Base-by-base conservation (phyloP, 2,113 vertebrate genomes). In the Sander lucioperca region DNA sequence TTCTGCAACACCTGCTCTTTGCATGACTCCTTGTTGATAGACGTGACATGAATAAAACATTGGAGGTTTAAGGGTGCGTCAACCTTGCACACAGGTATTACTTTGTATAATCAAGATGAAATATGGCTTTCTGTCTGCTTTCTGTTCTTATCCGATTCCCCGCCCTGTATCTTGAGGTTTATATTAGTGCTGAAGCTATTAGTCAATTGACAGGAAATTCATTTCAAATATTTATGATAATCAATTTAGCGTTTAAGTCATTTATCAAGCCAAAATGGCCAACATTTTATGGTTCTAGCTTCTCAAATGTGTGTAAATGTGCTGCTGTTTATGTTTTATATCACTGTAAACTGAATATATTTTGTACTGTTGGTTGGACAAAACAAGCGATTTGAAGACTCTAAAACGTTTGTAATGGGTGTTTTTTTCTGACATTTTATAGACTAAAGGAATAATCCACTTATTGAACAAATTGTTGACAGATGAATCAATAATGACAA, bases 11-110 rank as follows among this genome's bases (percentile, higher is more conserved):
- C 62, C 67, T 47, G 76, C 83, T 82, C 62, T 5, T 62, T 75
- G 48, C 30, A 56, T 14, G 54, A 43, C 50, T 89, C 70, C 66
- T 78, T 39, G 75, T 77, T 72, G 70, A 75, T 67, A 54, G 66
- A 78, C n/a, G 48, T 79, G 36, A 15, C 77, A 82, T 79, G 66
- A 83, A 82, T 85, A 79, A 90, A 77, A 86, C 78, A 83, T 61
- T 0, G 36, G n/a, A 39, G 21, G 45, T 84, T 50, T 25, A 61
- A 70, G 23, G 61, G 53, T 23, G 56, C 4, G 19, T 54, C 36
- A 63, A 47, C 57, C 33, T 14, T 6, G 30, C 27, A 53, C 67
- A 61, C 12, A 25, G 23, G 76, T 19, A 12, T 16, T 23, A 50
- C 8, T 27, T 23, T 4, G 3, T n/a, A 51, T 54, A 16, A 48